Evolutionary conservation across 2,888 invertebrate species (phyloP).

Genomic region (Chrysotoxum bicinctum): DNA sequence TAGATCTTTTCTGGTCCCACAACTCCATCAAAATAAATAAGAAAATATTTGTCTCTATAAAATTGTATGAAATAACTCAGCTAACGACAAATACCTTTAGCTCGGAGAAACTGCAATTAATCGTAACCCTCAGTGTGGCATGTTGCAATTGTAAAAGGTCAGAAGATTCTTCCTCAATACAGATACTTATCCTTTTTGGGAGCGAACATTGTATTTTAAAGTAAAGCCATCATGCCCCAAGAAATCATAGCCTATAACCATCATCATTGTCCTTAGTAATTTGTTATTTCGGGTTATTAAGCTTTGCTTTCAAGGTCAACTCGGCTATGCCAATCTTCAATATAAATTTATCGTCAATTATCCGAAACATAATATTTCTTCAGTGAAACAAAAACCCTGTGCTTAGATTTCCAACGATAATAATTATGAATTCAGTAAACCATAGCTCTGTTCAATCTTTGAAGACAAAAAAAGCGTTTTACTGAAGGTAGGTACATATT

Average conservation of each 20-base stretch:
- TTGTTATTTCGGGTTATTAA: constrained; percentile 33
- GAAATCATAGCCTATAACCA: background rate
- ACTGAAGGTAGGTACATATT: background rate
- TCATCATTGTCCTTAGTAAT: background rate
- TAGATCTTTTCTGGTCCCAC: background rate
- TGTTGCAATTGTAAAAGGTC: background rate
- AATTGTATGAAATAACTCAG: background rate
- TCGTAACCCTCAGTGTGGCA: no score
- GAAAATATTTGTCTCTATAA: background rate
- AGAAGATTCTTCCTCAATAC: background rate
- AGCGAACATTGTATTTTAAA: background rate
- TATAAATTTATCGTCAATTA: constrained; percentile 26
- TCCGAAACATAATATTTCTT: constrained; percentile 29
- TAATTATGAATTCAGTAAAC: constrained; percentile 25
- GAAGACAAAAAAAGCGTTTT: background rate
- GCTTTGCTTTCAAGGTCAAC: constrained; percentile 14
- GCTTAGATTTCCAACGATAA: background rate
- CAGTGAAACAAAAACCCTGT: constrained; percentile 3
- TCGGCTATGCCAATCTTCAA: constrained; percentile 4
- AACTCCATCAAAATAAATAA: background rate
- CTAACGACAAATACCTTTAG: background rate
- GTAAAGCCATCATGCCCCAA: background rate
- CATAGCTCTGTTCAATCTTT: constrained; percentile 15
- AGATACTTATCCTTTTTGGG: background rate
- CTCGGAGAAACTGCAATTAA: background rate